Base-by-base conservation (phyloP, 2,797 vertebrate genomes). In the Enteromius trimaculatus region DNA sequence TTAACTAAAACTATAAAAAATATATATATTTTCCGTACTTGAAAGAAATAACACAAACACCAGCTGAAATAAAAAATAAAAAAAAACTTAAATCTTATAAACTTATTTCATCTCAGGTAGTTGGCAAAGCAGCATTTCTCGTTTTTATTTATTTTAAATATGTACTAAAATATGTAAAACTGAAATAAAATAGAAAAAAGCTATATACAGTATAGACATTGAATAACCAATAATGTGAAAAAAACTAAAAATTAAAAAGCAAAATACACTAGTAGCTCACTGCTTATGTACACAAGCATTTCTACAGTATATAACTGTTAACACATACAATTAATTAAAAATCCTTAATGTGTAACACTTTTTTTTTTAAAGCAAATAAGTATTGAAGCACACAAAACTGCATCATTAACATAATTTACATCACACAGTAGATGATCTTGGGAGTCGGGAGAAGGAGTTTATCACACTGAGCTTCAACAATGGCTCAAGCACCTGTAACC, bases 351-450 rank as follows among this genome's bases (percentile, higher is more conserved):
- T 5, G n/a, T 23, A 23, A 6, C 6, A 26, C 14, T 34, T 34
- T 34, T 34, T 39, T 7, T 29, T 62, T 60, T 4, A 26, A 23
- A 2, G 6, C 60, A 62, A 29, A 16, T 62, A 7, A 55, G 21
- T n/a, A 29, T 2, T 29, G 23, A 62, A 29, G n/a, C 23, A 3
- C 11, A 0, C 58, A 26, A 13, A 14, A 60, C 26, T 60, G 58
- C 23, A 0, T 62, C 23, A 64, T 64, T 64, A 31, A 64, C 26
- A 0, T 64, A 6, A 29, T 31, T 64, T 64, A 29, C 60, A 1
- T 64, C 26, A 64, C 58, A 62, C 60, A 64, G 60, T 64, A 64
- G 26, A 64, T 31, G 60, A 64, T 64, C 60, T 64, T 64, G 60
- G 60, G 26, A 64, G 60, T 64, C 60, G 1, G 60, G 23, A 29